These are phyloP conservation scores for Pachycephala philippinensis DNA, from an alignment of 2,113 vertebrate genomes.

Conservation along the genomic window DNA sequence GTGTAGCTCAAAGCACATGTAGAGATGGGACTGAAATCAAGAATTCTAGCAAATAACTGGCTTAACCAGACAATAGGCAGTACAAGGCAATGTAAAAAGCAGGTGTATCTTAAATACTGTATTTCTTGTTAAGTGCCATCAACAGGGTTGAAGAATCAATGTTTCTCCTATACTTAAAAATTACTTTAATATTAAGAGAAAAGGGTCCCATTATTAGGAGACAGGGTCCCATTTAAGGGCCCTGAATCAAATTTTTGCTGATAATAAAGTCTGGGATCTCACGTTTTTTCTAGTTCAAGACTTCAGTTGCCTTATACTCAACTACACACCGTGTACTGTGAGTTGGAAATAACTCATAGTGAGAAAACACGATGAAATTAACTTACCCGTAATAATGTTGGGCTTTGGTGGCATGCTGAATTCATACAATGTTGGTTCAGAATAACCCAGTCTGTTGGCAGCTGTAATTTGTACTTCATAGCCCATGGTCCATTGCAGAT, in stretches of 20 bases:
- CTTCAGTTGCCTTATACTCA: neutral
- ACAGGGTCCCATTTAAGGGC: neutral
- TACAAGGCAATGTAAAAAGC: neutral
- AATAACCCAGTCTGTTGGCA: constrained; percentile 91
- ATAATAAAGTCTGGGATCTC: neutral
- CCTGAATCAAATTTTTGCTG: neutral
- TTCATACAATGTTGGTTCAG: constrained; percentile 92
- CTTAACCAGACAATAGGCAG: neutral
- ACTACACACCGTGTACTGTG: neutral
- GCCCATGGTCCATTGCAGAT: constrained; percentile 94
- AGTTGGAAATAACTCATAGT: neutral
- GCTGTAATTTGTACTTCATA: constrained; percentile 98
- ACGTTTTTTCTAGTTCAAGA: neutral
- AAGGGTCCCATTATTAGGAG: neutral
- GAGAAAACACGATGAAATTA: neutral
- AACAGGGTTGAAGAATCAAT: neutral
- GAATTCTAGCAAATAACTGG: neutral
- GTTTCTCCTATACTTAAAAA: neutral
- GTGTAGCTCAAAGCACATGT: neutral
- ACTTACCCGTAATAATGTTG: constrained; percentile 93
- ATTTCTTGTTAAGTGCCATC: neutral
- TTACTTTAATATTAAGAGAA: neutral
- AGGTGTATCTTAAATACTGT: neutral
- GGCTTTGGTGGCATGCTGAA: constrained; percentile 98
- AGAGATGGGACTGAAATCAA: neutral